phyloP scores from a whole-genome alignment of 2,113 vertebrate species.

The Onychostruthus taczanowskii region DNA sequence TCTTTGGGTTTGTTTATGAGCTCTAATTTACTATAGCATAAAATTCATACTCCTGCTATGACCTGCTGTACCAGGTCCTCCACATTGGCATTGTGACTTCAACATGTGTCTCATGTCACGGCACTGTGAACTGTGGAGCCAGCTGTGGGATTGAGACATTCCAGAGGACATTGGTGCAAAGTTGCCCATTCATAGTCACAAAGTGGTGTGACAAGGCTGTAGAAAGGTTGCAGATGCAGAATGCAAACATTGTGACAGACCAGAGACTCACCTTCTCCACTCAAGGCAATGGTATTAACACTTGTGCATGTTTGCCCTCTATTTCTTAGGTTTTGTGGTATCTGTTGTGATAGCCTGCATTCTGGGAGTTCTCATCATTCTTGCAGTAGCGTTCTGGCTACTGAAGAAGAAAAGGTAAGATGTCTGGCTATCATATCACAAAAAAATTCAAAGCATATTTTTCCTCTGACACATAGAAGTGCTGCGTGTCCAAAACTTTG shows the following conservation, averaged over 20 bases:
- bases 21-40: neutral
- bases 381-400: slow-evolving; percentile 73
- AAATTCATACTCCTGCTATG: neutral
- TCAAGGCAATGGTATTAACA: neutral
- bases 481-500: neutral
- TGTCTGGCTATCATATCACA: neutral
- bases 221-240: neutral
- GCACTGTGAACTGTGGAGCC: neutral
- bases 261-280: neutral
- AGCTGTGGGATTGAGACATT: neutral
- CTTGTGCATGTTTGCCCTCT: neutral
- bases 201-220: neutral
- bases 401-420: slow-evolving; percentile 82
- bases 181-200: neutral
- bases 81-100: neutral
- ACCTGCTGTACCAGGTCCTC: too few species aligned
- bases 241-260: neutral
- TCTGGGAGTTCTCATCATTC: slow-evolving; percentile 73
- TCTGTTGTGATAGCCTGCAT: slow-evolving; percentile 70
- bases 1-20: neutral
- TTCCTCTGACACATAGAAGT: neutral
- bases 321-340: slow-evolving; percentile 77
- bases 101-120: neutral
- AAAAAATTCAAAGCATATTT: neutral
- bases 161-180: neutral